Evolutionary conservation across 2,888 invertebrate genomes (phyloP).

Genomic region (Leptura quadrifasciata): DNA sequence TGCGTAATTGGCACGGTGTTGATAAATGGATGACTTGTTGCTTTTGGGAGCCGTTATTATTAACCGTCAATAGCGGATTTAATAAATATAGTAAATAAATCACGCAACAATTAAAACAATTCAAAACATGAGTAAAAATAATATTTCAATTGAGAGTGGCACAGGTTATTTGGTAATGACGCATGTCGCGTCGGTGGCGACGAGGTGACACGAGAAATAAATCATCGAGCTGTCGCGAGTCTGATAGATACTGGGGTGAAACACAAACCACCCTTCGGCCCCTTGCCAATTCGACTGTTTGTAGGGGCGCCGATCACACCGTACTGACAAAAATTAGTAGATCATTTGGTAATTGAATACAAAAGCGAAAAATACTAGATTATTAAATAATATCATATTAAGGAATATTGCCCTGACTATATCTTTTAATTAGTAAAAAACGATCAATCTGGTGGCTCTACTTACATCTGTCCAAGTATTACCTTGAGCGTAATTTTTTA

Average conservation of each 20-base stretch:
- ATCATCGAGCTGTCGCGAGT: conserved; percentile 67
- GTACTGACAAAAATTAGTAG: conserved; percentile 7
- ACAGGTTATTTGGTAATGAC: conserved; percentile 70
- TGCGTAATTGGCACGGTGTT: conserved; percentile 28
- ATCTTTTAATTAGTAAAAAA: too few species aligned
- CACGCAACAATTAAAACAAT: conserved; percentile 56
- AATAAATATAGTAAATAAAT: conserved; percentile 66
- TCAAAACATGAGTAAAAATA: conserved; percentile 60
- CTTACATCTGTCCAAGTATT: too few species aligned
- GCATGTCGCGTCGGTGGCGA: conserved; percentile 68
- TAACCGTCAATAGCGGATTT: conserved; percentile 60
- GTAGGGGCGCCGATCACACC: conserved; percentile 10
- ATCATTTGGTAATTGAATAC: conserved; percentile 7
- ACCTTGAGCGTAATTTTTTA: too few species aligned
- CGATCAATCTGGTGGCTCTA: too few species aligned
- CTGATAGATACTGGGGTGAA: conserved; percentile 66
- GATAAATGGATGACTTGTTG: conserved; percentile 63
- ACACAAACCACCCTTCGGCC: conserved; percentile 44
- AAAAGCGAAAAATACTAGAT: neutral
- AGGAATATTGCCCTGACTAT: too few species aligned
- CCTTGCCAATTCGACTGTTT: conserved; percentile 19
- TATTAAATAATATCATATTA: too few species aligned
- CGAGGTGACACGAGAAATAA: conserved; percentile 67
- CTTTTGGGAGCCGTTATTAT: conserved; percentile 50
- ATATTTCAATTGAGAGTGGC: conserved; percentile 68